These are phyloP conservation scores for Grammomys dolichurus DNA, from an alignment of 2,113 vertebrate genomes.

Conservation along the genomic window DNA sequence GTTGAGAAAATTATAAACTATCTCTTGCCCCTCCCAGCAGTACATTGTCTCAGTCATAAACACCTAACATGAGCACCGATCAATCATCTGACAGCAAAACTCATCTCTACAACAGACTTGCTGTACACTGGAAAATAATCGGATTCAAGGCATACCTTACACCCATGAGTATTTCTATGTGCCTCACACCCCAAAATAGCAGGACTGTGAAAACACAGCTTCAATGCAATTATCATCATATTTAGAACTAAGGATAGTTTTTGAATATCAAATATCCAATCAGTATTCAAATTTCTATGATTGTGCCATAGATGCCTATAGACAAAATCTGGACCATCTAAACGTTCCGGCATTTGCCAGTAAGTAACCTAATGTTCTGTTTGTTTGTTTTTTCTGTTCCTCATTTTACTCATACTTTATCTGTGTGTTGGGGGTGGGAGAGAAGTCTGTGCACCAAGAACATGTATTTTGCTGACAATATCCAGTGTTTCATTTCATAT, in stretches of 20 bases:
- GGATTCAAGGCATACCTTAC: background rate
- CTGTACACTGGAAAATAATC: background rate
- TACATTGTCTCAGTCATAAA: background rate
- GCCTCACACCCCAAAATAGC: conserved; percentile 15
- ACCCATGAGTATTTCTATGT: conserved; percentile 28
- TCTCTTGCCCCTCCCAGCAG: background rate
- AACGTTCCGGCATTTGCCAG: conserved; percentile 21
- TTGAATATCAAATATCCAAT: conserved; percentile 53
- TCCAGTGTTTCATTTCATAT: conserved; percentile 12
- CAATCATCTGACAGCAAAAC: background rate
- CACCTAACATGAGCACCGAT: background rate
- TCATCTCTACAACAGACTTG: background rate
- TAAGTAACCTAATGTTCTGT: conserved; percentile 6
- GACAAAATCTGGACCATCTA: conserved; percentile 48
- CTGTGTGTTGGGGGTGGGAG: background rate
- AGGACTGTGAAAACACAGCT: background rate
- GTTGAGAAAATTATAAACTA: conserved; percentile 44
- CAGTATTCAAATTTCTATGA: conserved; percentile 49
- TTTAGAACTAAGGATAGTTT: conserved; percentile 36
- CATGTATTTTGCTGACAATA: conserved; percentile 14
- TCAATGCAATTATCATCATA: background rate
- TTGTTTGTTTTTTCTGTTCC: background rate
- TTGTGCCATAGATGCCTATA: conserved; percentile 17
- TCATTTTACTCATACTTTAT: background rate
- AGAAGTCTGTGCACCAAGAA: background rate